These are phyloP conservation scores for Thalpophila matura DNA, from an alignment of 2,888 invertebrate genomes.

Conservation along the genomic window DNA sequence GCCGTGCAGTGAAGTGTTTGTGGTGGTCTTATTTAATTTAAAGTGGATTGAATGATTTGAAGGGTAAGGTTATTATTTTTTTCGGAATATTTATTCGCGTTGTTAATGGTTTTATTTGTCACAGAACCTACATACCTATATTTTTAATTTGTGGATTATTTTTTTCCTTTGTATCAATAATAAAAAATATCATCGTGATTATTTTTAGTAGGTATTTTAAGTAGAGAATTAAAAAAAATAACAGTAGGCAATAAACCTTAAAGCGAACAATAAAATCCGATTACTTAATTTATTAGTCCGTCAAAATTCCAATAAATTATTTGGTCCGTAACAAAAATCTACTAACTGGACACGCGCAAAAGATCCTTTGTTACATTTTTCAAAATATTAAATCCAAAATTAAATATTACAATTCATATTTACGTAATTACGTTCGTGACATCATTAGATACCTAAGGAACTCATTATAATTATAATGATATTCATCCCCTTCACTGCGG, in stretches of 20 bases:
- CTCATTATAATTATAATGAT: conserved; percentile 33
- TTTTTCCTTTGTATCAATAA: neutral
- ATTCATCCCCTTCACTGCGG: conserved; percentile 28
- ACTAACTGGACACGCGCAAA: neutral
- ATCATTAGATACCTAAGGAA: conserved; percentile 29
- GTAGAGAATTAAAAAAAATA: neutral
- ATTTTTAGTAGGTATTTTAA: neutral
- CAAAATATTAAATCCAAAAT: neutral
- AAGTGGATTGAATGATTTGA: conserved; percentile 61
- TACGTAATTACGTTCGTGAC: conserved; percentile 33
- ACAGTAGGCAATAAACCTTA: neutral
- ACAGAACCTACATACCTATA: conserved; percentile 7
- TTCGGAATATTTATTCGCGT: neutral
- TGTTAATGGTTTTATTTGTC: conserved; percentile 18
- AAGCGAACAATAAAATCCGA: neutral
- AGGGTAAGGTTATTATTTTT: conserved; percentile 59
- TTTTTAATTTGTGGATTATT: neutral
- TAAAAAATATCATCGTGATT: neutral
- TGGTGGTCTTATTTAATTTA: conserved; percentile 52
- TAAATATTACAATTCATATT: conserved; percentile 9
- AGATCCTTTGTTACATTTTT: conserved; percentile 27
- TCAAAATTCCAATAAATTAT: neutral
- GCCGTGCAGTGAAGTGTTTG: conserved; percentile 68
- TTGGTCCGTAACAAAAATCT: neutral
- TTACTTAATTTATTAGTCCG: neutral